Evolutionary conservation across 2,888 invertebrate genomes (phyloP).

Genomic region (Scaptomyza polygonia): DNA sequence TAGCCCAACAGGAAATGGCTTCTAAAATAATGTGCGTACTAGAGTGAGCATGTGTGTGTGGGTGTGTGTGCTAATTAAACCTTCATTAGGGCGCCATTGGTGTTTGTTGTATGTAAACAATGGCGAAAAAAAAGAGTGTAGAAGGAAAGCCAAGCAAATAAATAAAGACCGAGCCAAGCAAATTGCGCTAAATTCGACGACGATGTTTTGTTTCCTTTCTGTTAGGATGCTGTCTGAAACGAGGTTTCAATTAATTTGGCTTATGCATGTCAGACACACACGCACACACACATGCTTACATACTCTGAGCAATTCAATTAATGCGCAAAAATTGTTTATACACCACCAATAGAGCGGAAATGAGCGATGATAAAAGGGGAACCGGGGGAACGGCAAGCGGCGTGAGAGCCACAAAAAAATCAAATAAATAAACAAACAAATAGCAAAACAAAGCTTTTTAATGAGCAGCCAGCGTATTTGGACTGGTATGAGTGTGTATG

Average conservation of each 20-base stretch:
- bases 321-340: slow-evolving; percentile 77
- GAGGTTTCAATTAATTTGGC: slow-evolving; percentile 74
- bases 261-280: slow-evolving; percentile 67
- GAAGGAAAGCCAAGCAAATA: slow-evolving; percentile 27
- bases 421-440: slow-evolving; percentile 12
- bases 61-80: slow-evolving; percentile 65
- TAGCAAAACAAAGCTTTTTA: slow-evolving; percentile 61
- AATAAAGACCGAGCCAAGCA: slow-evolving; percentile 45
- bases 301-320: slow-evolving; percentile 64
- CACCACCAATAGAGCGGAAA: slow-evolving; percentile 73
- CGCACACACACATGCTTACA: slow-evolving; percentile 17
- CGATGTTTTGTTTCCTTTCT: slow-evolving; percentile 25
- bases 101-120: slow-evolving; percentile 68
- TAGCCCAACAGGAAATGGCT: slow-evolving; percentile 41
- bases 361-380: slow-evolving; percentile 35
- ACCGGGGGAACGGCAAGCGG: background rate
- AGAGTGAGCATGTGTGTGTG: background rate
- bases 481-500: background rate
- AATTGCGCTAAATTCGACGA: slow-evolving; percentile 50
- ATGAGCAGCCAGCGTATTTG: slow-evolving; percentile 46
- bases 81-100: slow-evolving; percentile 63
- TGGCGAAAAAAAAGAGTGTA: slow-evolving; percentile 30
- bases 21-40: slow-evolving; percentile 39
- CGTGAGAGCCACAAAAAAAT: slow-evolving; percentile 6
- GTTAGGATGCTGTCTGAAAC: slow-evolving; percentile 48